Conservation (phyloP, 2,113 vertebrate genomes). For the Clarias batrachus region DNA sequence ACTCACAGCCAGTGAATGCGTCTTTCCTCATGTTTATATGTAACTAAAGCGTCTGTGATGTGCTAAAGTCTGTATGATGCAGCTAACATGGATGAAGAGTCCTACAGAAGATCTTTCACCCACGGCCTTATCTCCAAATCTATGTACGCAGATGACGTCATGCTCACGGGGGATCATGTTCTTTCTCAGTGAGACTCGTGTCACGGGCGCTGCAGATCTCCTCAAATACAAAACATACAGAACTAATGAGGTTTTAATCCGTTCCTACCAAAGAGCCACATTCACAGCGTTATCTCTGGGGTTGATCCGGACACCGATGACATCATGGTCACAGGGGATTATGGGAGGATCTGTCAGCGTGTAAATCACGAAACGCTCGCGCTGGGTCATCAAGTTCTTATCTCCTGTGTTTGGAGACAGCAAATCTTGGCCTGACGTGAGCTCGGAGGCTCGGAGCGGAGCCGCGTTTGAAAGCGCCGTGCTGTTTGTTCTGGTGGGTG, state of each 20-base stretch:
- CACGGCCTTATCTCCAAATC: not conserved
- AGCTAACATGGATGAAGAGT: not conserved
- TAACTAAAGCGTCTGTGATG: not conserved
- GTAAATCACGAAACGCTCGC: conserved; percentile 24
- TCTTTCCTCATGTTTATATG: not conserved
- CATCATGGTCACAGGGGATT: conserved; percentile 45
- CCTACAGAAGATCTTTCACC: not conserved
- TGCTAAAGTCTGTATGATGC: not conserved
- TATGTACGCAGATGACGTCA: not conserved
- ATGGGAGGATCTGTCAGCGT: conserved; percentile 28
- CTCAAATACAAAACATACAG: not conserved
- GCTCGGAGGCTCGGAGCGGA: not conserved
- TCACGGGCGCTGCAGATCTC: not conserved
- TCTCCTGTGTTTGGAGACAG: not conserved
- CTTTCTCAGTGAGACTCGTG: not conserved
- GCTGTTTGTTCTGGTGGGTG: conserved; percentile 34
- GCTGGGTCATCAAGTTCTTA: conserved; percentile 21
- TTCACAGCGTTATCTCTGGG: conserved; percentile 13
- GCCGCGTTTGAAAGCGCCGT: not conserved
- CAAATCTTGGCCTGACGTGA: not conserved
- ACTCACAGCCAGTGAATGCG: not conserved
- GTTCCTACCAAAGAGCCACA: not conserved
- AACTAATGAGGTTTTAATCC: conserved; percentile 10
- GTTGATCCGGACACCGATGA: conserved; percentile 22
- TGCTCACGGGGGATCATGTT: not conserved